Percentiles rank a stretch among this genome's conserved stretches.
These are phyloP conservation scores for Rhyacophila brunnea DNA, from an alignment of 1,140 invertebrate species.

Conservation along the genomic window DNA sequence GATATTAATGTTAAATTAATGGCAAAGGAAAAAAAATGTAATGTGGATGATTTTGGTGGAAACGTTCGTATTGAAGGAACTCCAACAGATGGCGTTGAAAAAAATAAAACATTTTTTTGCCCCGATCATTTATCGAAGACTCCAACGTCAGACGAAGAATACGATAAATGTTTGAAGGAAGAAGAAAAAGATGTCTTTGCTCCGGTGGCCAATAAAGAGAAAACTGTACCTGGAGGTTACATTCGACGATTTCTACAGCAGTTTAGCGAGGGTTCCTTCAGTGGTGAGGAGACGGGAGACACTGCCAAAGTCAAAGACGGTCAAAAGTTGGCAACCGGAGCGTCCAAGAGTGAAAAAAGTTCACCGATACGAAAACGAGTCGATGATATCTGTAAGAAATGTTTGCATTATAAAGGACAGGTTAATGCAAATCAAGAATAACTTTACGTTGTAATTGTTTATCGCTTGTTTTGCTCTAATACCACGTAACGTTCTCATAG, in stretches of 20 bases:
- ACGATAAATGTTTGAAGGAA: constrained; percentile 4
- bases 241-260: constrained; percentile 52
- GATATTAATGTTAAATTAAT: no score
- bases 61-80: no score
- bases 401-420: constrained; percentile 53
- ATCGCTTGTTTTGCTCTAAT: no score
- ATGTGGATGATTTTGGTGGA: no score
- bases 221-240: constrained; percentile 45
- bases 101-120: no score
- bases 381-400: constrained; percentile 54
- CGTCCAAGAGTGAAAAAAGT: constrained; percentile 39
- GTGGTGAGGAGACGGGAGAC: constrained; percentile 39
- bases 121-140: no score
- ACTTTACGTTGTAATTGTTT: no score
- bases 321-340: constrained; percentile 35
- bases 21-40: no score
- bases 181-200: constrained; percentile 38
- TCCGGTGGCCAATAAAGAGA: constrained; percentile 7
- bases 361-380: constrained; percentile 40
- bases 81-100: background rate
- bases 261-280: constrained; percentile 51
- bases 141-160: background rate
- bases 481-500: no score
- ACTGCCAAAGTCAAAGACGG: constrained; percentile 43
- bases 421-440: constrained; percentile 24